phyloP scores from a whole-genome alignment of 1,140 invertebrate genomes.

The Aricia agestis region DNA sequence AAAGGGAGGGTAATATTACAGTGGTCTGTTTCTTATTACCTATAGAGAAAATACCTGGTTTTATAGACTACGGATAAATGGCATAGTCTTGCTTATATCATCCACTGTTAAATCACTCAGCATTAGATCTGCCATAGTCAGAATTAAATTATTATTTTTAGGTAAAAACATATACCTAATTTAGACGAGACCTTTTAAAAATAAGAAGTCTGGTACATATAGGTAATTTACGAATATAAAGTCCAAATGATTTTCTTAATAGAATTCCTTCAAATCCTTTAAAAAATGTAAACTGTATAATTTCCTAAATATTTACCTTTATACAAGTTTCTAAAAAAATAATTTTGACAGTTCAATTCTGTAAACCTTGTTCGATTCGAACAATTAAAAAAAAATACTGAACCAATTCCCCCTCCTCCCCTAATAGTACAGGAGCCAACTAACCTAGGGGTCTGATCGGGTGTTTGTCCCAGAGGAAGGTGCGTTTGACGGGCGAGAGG shows the following conservation, averaged over 20 bases:
- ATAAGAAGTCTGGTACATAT: constrained; percentile 27
- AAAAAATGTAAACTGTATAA: no score
- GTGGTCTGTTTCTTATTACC: constrained; percentile 21
- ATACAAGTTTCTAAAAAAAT: background rate
- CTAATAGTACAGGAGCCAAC: constrained; percentile 48
- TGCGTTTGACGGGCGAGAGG: constrained; percentile 90
- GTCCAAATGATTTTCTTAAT: no score
- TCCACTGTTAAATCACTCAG: constrained; percentile 67
- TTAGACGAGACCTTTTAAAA: no score
- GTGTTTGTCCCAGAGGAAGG: constrained; percentile 91
- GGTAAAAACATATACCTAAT: background rate
- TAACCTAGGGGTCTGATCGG: constrained; percentile 89
- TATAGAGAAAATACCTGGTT: constrained; percentile 47
- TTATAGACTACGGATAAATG: constrained; percentile 73
- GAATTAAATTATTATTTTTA: constrained; percentile 43
- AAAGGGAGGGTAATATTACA: constrained; percentile 16
- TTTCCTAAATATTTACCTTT: background rate
- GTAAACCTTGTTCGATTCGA: background rate
- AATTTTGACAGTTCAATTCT: no score
- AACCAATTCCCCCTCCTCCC: background rate
- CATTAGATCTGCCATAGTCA: constrained; percentile 69
- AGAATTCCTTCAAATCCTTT: no score
- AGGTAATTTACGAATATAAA: background rate
- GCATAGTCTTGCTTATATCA: constrained; percentile 71
- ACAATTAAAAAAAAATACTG: background rate